phyloP scores from a whole-genome alignment of 2,113 vertebrate genomes.

The Xerus inauris region DNA sequence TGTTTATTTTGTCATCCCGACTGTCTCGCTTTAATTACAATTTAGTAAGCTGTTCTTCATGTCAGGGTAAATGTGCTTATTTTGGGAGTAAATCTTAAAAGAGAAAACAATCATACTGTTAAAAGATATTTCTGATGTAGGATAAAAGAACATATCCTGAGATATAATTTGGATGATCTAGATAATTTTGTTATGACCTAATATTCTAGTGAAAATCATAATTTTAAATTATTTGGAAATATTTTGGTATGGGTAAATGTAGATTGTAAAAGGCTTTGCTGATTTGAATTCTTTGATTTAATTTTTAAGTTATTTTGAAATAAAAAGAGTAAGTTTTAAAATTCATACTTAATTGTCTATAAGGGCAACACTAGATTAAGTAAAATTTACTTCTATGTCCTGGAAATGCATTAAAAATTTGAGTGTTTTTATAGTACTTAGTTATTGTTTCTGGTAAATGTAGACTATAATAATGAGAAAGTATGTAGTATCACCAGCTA shows the following conservation, averaged over 20 bases:
- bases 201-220: not conserved
- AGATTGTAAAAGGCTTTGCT: constrained; percentile 25
- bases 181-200: not conserved
- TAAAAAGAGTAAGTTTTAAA: constrained; percentile 29
- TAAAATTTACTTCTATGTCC: constrained; percentile 35
- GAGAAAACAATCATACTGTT: not conserved
- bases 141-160: constrained; percentile 20
- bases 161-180: not conserved
- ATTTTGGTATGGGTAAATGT: not conserved
- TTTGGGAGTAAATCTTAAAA: not conserved
- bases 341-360: not conserved
- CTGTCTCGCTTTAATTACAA: not conserved
- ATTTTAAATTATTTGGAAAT: constrained; percentile 41
- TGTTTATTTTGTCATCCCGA: not conserved
- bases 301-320: constrained; percentile 65
- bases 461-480: not conserved
- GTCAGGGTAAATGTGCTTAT: not conserved
- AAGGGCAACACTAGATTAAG: not conserved
- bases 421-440: constrained; percentile 33
- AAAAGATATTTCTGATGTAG: not conserved
- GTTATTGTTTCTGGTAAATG: constrained; percentile 29
- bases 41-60: not conserved
- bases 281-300: constrained; percentile 50
- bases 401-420: constrained; percentile 27
- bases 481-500: not conserved